Base-by-base conservation (phyloP, 2,888 invertebrate genomes). In the Terebella lapidaria region DNA sequence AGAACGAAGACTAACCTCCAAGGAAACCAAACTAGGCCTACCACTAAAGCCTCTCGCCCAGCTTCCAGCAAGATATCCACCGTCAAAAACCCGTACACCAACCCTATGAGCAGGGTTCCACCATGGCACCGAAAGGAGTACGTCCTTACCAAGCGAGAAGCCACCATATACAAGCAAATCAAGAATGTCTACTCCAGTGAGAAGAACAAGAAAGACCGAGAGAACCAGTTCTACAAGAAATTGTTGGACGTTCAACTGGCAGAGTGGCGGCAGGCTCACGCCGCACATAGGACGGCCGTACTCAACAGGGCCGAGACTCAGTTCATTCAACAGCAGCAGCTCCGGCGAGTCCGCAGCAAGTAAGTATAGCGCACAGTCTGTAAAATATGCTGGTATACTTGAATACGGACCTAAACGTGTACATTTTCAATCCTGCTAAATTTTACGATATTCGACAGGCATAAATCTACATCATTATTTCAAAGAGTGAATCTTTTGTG, bases 101-200 rank as follows among this genome's bases (percentile, higher is more conserved):
- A 58, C 27, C 55, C 58, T 10, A 49, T 18, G 20, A 10, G 58
- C 20, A 27, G 3, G 4, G 24, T 58, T 5, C 58, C 58, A 28
- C 58, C 58, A 5, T 58, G 58, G 58, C 58, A 58, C 22, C 18
- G 55, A 25, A 56, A 58, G 26, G 58, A 58, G 30, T 57, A 57
- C n/a, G 24, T 57, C 5, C 49, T 58, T 3, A 58, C 5, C 15
- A 42, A 42, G 42, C 18, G 60, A 22, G 60, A 60, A 45, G 20
- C 53, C 3, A 26, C 52, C 15, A 57, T 30, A 24, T 60, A 60
- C 25, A 20, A 35, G 28, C 5, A 58, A 18, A 51, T 60, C 3
- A 20, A 26, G 20, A 46, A 24, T 15, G 53, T 58, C n/a, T 60
- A 60, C 46, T 51, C 42, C 24, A 53, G 30, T 26, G 53, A 58